Conservation (phyloP, 92 coral and sea anemone species). For the Zoanthus sociatus region DNA sequence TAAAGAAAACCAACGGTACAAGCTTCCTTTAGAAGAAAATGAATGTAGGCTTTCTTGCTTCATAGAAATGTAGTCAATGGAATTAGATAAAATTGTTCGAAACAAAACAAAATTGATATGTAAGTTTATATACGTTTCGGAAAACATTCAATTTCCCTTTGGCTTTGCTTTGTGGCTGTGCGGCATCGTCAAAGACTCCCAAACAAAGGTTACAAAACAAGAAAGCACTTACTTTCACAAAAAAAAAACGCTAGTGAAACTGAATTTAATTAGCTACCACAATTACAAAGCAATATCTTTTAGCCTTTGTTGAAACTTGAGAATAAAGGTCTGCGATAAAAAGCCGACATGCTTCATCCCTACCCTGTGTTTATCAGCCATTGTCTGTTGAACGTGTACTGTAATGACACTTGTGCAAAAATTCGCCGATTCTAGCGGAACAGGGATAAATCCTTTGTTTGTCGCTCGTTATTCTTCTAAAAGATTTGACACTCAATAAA, state of each 20-base stretch:
- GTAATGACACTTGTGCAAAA: neutral
- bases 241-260: constrained; percentile 19
- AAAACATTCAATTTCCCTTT: neutral
- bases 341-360: constrained; percentile 2
- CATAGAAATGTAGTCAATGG: neutral
- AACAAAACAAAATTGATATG: neutral
- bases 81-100: neutral
- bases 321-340: neutral
- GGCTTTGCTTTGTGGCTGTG: neutral
- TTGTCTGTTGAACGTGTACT: neutral
- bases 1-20: neutral
- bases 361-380: neutral
- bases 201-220: neutral
- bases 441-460: too few species aligned
- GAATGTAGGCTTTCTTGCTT: too few species aligned
- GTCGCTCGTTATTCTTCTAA: too few species aligned
- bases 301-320: neutral
- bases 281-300: constrained; percentile 30
- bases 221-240: neutral
- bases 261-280: constrained; percentile 21
- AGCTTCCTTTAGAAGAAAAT: neutral
- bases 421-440: too few species aligned
- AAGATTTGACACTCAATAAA: too few species aligned
- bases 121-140: neutral
- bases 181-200: constrained; percentile 4